Base-by-base conservation (phyloP, 2,797 vertebrate genomes). In the Anolis apletophallus region DNA sequence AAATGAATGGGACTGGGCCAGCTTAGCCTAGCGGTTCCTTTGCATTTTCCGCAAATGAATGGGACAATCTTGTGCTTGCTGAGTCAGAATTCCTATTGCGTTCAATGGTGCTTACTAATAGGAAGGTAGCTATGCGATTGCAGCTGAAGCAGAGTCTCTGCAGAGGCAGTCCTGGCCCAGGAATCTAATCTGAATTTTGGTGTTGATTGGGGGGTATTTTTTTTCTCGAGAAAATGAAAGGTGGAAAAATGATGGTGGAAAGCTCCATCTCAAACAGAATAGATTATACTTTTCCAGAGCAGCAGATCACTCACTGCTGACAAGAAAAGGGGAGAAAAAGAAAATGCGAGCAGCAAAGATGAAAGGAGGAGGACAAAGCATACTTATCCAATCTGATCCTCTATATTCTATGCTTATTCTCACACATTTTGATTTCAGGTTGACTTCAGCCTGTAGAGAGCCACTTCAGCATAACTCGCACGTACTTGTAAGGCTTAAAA, bases 381-480 rank as follows among this genome's bases (percentile, higher is more conserved):
- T 90, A 57, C 85, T 12, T 3, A 26, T 54, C 87, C 54, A 81
- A 93, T 52, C 82, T 55, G 79, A 21, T 91, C 1, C 0, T 90
- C 34, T 89, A 87, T 46, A 59, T 80, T 90, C 90, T 32, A 90
- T 57, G 16, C 87, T 69, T 61, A 1, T 86, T 59, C 50, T 84
- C 36, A 0, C 46, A 34, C 88, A 82, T 90, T 89, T 90, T 87
- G 91, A 86, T 92, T 94, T 50, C 54, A 91, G 76, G 81, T 89
- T 94, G 21, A 72, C n/a, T n/a, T n/a, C n/a, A 88, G 55, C 61
- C 32, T 84, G 82, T 89, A 91, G 87, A 92, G 82, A 80, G 26
- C 75, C n/a, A 64, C 91, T 91, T 94, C 83, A 89, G 74, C 93
- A 80, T 34, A 88, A 85, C 81, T 91, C 8, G 0, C 55, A 13